Base-by-base conservation (phyloP, 53 echinoderm and acorn worm genomes). In the Pentamera pediparva region DNA sequence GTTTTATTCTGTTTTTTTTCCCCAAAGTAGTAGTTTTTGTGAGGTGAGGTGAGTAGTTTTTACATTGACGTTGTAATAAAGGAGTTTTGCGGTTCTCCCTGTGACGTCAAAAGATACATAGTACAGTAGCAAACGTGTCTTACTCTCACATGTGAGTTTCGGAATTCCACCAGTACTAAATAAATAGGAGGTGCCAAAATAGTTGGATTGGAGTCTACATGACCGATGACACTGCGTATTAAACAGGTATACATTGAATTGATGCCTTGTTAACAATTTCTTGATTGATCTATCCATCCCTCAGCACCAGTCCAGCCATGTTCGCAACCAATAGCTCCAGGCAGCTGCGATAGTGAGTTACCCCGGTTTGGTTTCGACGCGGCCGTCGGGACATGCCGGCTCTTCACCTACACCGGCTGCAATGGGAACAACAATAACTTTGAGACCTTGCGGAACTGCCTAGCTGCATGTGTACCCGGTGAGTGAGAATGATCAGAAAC, bases 381-480 rank as follows among this genome's bases (percentile, higher is more conserved):
- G 13, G 25, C 4, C 39, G 25, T 65, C n/a, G 65, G 43, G 22
- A 65, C 65, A 4, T 65, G 65, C 40, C 8, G 25, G 40, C 27
- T 65, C 10, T 65, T 65, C 65, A 18, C 18, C 5, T 65, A 37
- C 65, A 65, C 65, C 7, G 65, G 65, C 39, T 65, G 65, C 26
- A 20, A 19, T 39, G 65, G 65, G 9, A 65, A 65, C 0, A 18
- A 38, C 39, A 65, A 65, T 9, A 65, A 65, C 65, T 65, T 65
- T 19, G 39, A 18, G 26, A 65, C 65, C 7, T 65, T 40, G n/a
- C 5, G 39, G 10, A 41, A 65, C 37, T 65, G 65, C 39, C 19
- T 65, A 21, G 17, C 24, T 65, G 39, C 65, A 35, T 65, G 65
- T 24, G 40, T 65, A 8, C 65, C 65, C 37, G 65, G 65, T 65